A percentile compares a stretch with the other conserved stretches of the same genome.
phyloP scores from a whole-genome alignment of 2,113 vertebrate species.

The Neogobius melanostomus region DNA sequence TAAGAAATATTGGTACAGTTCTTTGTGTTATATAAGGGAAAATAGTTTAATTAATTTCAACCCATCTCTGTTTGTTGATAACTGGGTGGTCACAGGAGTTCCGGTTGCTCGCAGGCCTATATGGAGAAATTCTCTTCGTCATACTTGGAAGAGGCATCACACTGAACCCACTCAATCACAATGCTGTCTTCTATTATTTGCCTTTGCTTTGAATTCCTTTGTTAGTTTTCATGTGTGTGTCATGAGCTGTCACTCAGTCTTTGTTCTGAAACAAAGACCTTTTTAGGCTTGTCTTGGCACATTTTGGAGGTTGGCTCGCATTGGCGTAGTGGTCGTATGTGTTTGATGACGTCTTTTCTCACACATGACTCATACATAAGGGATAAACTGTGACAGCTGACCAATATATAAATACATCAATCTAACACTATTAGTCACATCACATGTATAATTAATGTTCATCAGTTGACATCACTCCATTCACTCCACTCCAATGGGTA shows the following conservation, averaged over 20 bases:
- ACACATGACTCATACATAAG: slow-evolving; percentile 34
- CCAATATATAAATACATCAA: slow-evolving; percentile 8
- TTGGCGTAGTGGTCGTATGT: slow-evolving; percentile 28
- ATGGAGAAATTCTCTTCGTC: slow-evolving; percentile 22
- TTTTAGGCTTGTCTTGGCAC: slow-evolving; percentile 33
- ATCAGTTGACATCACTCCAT: slow-evolving; percentile 27
- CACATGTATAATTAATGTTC: slow-evolving; percentile 44
- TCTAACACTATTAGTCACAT: background rate
- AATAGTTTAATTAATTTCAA: background rate
- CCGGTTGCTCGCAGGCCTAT: background rate
- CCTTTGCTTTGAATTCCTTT: slow-evolving; percentile 29
- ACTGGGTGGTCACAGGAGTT: slow-evolving; percentile 26
- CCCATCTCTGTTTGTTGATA: background rate
- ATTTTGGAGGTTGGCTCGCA: slow-evolving; percentile 27
- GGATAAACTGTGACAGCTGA: slow-evolving; percentile 23
- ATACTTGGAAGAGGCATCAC: slow-evolving; percentile 36
- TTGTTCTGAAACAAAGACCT: slow-evolving; percentile 41
- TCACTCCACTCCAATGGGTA: slow-evolving; percentile 3
- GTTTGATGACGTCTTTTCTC: slow-evolving; percentile 52
- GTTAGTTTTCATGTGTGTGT: slow-evolving; percentile 30
- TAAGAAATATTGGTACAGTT: too few relatives aligned
- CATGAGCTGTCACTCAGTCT: slow-evolving; percentile 53
- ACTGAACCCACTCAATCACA: slow-evolving; percentile 42
- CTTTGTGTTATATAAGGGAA: too few relatives aligned
- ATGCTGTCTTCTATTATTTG: slow-evolving; percentile 16